A percentile compares a stretch with the other conserved stretches of the same genome.
Conservation (phyloP, 2,797 vertebrate genomes). For the Arremon aurantiirostris region DNA sequence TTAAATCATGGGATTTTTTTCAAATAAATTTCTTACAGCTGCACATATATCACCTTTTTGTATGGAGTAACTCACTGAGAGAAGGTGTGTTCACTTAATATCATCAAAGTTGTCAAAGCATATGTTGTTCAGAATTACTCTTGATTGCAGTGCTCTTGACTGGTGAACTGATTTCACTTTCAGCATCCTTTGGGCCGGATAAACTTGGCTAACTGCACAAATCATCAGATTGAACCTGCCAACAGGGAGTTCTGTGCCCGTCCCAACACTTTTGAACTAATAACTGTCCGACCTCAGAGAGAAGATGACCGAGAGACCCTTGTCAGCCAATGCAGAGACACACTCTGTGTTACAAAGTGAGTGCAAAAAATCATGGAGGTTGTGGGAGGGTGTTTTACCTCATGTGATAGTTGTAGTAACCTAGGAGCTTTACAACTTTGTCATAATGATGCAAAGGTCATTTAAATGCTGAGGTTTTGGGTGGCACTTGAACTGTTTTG, state of each 20-base stretch:
- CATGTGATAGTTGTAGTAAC: background rate
- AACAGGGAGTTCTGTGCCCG: slow-evolving; percentile 95
- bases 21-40: background rate
- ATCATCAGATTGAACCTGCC: slow-evolving; percentile 86
- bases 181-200: slow-evolving; percentile 90
- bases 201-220: slow-evolving; percentile 91
- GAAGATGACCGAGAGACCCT: slow-evolving; percentile 93
- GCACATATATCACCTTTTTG: background rate
- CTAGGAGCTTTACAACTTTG: background rate
- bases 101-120: background rate
- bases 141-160: background rate
- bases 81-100: background rate
- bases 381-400: background rate
- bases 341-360: slow-evolving; percentile 95
- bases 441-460: background rate
- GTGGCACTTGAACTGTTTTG: background rate
- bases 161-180: background rate
- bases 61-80: background rate
- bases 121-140: background rate
- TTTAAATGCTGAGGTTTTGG: background rate
- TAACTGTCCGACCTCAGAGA: slow-evolving; percentile 89
- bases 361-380: slow-evolving; percentile 16
- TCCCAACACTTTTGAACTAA: slow-evolving; percentile 92
- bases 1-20: rapidly evolving
- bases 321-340: slow-evolving; percentile 91